phyloP scores from a whole-genome alignment of 2,888 invertebrate species.

The Drosophila kuntzei region DNA sequence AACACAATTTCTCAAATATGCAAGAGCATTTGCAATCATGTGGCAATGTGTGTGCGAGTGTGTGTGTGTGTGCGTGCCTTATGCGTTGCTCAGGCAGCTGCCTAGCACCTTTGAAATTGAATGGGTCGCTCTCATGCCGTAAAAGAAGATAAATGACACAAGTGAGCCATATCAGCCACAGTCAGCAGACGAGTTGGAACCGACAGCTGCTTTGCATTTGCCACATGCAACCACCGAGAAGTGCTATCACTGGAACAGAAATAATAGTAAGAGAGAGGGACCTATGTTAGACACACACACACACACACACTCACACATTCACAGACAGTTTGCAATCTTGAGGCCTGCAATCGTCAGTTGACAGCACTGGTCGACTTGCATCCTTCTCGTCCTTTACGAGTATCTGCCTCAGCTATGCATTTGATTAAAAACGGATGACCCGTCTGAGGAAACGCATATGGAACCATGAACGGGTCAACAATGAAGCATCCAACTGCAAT shows the following conservation, averaged over 20 bases:
- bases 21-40: slow-evolving; percentile 56
- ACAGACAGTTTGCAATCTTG: slow-evolving; percentile 58
- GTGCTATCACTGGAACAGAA: slow-evolving; percentile 10
- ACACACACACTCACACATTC: background rate
- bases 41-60: slow-evolving; percentile 3
- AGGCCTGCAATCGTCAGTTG: slow-evolving; percentile 70
- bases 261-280: slow-evolving; percentile 6
- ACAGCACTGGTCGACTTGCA: slow-evolving; percentile 17
- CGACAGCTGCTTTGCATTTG: slow-evolving; percentile 48
- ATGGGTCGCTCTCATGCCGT: slow-evolving; percentile 68
- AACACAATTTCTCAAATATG: slow-evolving; percentile 81
- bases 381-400: background rate
- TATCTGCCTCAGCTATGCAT: slow-evolving; percentile 61
- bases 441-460: slow-evolving; percentile 35
- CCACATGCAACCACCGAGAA: slow-evolving; percentile 26
- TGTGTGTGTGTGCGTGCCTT: slow-evolving; percentile 34
- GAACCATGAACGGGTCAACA: slow-evolving; percentile 1
- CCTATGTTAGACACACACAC: slow-evolving; percentile 8
- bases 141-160: slow-evolving; percentile 80
- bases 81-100: slow-evolving; percentile 69
- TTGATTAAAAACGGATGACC: slow-evolving; percentile 72
- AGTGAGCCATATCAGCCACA: slow-evolving; percentile 79
- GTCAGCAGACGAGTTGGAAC: slow-evolving; percentile 52
- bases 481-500: slow-evolving; percentile 19
- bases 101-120: slow-evolving; percentile 79